phyloP scores from a whole-genome alignment of 2,797 vertebrate species.

The Otus scops region DNA sequence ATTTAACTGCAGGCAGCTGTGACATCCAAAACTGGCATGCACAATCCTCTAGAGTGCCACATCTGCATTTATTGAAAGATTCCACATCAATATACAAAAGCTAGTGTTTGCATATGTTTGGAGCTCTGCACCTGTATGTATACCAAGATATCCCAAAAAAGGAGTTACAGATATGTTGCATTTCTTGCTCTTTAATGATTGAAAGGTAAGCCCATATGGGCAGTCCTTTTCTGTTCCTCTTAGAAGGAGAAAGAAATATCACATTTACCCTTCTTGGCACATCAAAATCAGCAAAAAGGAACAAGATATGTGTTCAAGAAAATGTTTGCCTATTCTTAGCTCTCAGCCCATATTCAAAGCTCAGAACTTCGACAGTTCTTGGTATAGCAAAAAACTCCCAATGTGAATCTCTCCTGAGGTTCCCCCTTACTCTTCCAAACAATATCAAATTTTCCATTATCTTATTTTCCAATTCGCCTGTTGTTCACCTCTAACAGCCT shows the following conservation, averaged over 20 bases:
- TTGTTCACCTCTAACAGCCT: background rate
- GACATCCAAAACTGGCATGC: background rate
- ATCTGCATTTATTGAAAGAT: background rate
- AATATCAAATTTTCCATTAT: background rate
- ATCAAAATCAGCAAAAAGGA: background rate
- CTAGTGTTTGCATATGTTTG: background rate
- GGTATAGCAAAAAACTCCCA: background rate
- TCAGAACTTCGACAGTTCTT: background rate
- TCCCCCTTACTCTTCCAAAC: background rate
- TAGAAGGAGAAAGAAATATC: background rate
- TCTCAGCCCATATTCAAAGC: background rate
- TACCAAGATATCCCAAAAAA: background rate
- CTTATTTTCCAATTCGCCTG: background rate
- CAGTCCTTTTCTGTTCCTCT: background rate
- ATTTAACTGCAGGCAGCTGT: constrained; percentile 17
- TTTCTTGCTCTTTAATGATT: background rate
- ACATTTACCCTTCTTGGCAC: background rate
- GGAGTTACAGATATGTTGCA: background rate
- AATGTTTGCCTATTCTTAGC: background rate
- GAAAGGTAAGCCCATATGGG: background rate
- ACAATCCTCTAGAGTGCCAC: background rate
- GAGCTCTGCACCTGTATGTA: background rate
- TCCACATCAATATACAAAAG: background rate
- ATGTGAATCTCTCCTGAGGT: background rate
- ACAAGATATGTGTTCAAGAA: background rate